phyloP scores from a whole-genome alignment of 1,140 invertebrate species.

The Adelges cooleyi region DNA sequence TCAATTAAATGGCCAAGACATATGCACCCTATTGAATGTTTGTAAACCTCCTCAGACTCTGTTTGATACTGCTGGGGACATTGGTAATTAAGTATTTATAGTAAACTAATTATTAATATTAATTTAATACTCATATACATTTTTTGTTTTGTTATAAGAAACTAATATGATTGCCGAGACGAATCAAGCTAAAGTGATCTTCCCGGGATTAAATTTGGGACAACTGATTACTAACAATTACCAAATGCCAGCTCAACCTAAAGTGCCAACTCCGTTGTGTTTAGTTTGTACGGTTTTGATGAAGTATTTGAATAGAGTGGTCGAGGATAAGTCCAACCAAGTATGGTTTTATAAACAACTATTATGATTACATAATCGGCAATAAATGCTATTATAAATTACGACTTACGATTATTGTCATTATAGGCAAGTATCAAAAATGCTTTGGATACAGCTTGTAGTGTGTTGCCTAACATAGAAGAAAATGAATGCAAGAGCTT shows the following conservation, averaged over 20 bases:
- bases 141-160: too few species aligned
- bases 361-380: too few species aligned
- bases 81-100: background rate
- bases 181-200: background rate
- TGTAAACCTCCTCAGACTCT: background rate
- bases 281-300: background rate
- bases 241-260: background rate
- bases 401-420: too few species aligned
- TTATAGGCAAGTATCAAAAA: background rate
- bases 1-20: conserved; percentile 21
- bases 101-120: too few species aligned
- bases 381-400: background rate
- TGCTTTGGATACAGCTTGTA: background rate
- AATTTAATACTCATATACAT: too few species aligned
- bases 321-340: conserved; percentile 2
- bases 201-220: conserved; percentile 2
- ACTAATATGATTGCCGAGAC: conserved; percentile 12
- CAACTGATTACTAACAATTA: conserved; percentile 7
- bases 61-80: background rate
- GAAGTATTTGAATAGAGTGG: background rate
- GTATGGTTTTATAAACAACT: background rate
- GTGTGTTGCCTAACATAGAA: conserved; percentile 1
- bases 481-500: conserved; percentile 2
- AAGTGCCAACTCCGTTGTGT: conserved; percentile 8
- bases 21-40: conserved; percentile 6